These are phyloP conservation scores for Ammospiza caudacuta DNA, from an alignment of 2,113 vertebrate species.

Conservation along the genomic window DNA sequence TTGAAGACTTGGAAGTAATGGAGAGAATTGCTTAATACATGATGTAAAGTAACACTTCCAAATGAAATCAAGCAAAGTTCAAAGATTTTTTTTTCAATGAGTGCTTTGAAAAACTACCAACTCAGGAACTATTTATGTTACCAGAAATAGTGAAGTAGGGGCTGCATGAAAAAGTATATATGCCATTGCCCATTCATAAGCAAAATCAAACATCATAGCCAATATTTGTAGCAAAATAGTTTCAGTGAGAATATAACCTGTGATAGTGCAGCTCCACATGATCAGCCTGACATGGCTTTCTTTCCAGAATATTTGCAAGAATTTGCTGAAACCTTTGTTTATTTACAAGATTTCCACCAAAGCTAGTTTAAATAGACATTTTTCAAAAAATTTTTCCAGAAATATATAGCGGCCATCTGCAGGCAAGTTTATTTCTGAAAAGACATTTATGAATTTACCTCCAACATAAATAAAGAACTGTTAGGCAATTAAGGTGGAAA, in stretches of 20 bases:
- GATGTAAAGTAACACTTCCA: constrained; percentile 27
- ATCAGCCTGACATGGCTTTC: not conserved
- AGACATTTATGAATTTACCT: constrained; percentile 38
- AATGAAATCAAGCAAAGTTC: constrained; percentile 26
- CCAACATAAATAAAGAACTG: constrained; percentile 49
- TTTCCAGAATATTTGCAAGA: constrained; percentile 16
- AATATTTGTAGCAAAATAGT: not conserved
- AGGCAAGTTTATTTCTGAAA: constrained; percentile 48
- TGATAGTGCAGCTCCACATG: not conserved
- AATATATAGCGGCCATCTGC: not conserved
- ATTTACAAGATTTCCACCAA: constrained; percentile 45
- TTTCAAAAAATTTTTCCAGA: constrained; percentile 10
- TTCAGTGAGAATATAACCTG: not conserved
- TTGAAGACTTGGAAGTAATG: constrained; percentile 8
- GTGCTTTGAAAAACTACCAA: constrained; percentile 17
- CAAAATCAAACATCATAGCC: constrained; percentile 3
- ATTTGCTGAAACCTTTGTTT: constrained; percentile 25
- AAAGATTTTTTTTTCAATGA: not conserved
- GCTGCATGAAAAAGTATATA: not conserved
- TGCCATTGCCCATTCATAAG: not conserved
- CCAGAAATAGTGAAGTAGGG: not conserved
- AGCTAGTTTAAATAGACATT: constrained; percentile 38
- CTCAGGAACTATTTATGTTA: constrained; percentile 1
- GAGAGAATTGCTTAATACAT: constrained; percentile 26
- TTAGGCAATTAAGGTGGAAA: constrained; percentile 23